Conservation (phyloP, 2,797 vertebrate genomes). For the Gastrophryne carolinensis region DNA sequence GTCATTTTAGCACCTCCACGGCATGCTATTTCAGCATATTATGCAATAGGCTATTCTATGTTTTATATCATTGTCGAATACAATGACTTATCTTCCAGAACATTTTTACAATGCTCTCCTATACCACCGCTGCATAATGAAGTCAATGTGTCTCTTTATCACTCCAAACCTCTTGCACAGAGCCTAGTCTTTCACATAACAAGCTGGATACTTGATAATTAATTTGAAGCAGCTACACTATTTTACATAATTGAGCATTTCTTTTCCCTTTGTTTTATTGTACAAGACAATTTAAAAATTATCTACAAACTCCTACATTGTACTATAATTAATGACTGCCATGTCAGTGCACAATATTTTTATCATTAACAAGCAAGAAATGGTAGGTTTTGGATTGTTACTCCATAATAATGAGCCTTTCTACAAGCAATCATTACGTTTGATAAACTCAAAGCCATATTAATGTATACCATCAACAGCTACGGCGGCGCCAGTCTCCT, state of each 20-base stretch:
- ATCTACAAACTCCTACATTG: conserved; percentile 31
- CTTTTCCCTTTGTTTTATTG: conserved; percentile 15
- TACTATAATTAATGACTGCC: conserved; percentile 41
- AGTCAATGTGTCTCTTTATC: conserved; percentile 13
- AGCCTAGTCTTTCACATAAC: not conserved
- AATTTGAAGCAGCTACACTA: conserved; percentile 14
- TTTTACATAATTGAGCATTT: conserved; percentile 22
- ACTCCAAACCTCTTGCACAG: not conserved
- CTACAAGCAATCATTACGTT: conserved; percentile 49
- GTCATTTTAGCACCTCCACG: too few relatives aligned
- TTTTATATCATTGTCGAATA: too few relatives aligned
- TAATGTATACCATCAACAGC: conserved; percentile 7
- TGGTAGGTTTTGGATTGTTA: conserved; percentile 41
- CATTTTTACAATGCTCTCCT: too few relatives aligned
- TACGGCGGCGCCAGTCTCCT: not conserved
- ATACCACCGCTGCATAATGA: too few relatives aligned
- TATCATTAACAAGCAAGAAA: conserved; percentile 28
- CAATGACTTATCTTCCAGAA: too few relatives aligned
- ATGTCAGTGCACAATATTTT: conserved; percentile 30
- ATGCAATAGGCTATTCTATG: too few relatives aligned
- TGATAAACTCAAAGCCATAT: conserved; percentile 39
- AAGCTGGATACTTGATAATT: conserved; percentile 1
- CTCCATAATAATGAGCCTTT: conserved; percentile 46
- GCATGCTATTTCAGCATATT: too few relatives aligned
- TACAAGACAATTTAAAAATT: conserved; percentile 42